Evolutionary conservation across 2,888 invertebrate species (phyloP).

Genomic region (Lomographa bimaculata): DNA sequence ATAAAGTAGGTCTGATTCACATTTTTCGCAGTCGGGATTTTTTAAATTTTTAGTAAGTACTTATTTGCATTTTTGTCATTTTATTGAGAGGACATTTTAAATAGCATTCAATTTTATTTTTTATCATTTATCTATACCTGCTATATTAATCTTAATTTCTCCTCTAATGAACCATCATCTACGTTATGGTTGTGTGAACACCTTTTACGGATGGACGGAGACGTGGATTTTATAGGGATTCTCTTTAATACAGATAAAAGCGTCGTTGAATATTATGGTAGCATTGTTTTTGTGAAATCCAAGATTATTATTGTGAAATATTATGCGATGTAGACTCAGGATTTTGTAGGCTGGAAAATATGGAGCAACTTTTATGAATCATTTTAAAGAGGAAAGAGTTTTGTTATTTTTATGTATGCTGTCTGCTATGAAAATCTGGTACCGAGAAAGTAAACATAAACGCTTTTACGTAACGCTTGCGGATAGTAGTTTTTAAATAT

Average conservation of each 20-base stretch:
- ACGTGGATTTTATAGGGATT: slow-evolving; percentile 33
- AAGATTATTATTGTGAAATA: slow-evolving; percentile 16
- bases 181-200: slow-evolving; percentile 10
- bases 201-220: slow-evolving; percentile 23
- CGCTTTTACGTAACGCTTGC: too few species aligned
- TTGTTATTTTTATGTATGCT: too few species aligned
- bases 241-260: slow-evolving; percentile 30
- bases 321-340: slow-evolving; percentile 9
- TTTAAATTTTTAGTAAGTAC: too few species aligned
- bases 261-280: slow-evolving; percentile 27
- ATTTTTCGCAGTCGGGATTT: too few species aligned
- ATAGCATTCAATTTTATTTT: too few species aligned
- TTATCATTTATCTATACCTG: too few species aligned
- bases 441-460: too few species aligned
- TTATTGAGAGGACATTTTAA: too few species aligned
- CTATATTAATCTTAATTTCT: slow-evolving; percentile 6
- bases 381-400: neutral
- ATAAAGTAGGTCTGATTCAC: too few species aligned
- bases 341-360: slow-evolving; percentile 1
- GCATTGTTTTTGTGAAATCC: slow-evolving; percentile 22
- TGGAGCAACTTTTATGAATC: neutral
- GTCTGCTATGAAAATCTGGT: too few species aligned
- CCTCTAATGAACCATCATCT: neutral
- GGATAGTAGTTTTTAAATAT: too few species aligned
- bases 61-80: too few species aligned